Percentiles rank a stretch among this genome's conserved stretches.
These are phyloP conservation scores for Tridacna crocea DNA, from an alignment of 2,888 invertebrate genomes.

Conservation along the genomic window DNA sequence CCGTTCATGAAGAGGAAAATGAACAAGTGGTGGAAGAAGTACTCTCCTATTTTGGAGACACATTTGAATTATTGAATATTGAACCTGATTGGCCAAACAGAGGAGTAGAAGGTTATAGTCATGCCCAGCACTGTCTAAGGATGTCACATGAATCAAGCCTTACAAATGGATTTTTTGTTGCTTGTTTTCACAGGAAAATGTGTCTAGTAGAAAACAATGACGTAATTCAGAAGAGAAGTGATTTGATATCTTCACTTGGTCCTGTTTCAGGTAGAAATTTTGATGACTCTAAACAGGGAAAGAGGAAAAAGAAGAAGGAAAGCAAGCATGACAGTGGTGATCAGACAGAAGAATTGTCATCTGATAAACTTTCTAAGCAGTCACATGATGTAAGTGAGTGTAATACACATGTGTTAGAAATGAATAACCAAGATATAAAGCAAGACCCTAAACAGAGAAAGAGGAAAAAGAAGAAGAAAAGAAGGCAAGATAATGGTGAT, in stretches of 20 bases:
- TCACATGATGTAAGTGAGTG: not conserved
- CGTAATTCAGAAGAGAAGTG: not conserved
- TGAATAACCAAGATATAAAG: too few relatives aligned
- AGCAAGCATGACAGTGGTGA: not conserved
- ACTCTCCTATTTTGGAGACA: conserved; percentile 84
- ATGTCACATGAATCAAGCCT: conserved; percentile 90
- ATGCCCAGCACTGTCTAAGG: conserved; percentile 90
- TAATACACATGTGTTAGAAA: not conserved
- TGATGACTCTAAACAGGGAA: not conserved
- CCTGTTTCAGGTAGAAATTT: not conserved
- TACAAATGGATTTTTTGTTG: conserved; percentile 98
- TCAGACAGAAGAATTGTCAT: not conserved
- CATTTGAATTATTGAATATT: conserved; percentile 82
- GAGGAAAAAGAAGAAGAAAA: conserved; percentile 21
- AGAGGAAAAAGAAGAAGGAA: not conserved
- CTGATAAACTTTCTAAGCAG: not conserved
- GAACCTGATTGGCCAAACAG: conserved; percentile 76
- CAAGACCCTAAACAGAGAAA: not conserved
- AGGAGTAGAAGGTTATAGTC: conserved; percentile 74
- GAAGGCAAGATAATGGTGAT: conserved; percentile 9
- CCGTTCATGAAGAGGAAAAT: conserved; percentile 92
- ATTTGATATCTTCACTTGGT: not conserved
- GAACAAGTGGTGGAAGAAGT: conserved; percentile 94
- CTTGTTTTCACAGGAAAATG: conserved; percentile 88
- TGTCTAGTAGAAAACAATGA: not conserved